Conservation (phyloP, 2,113 vertebrate species). For the Otis tarda region DNA sequence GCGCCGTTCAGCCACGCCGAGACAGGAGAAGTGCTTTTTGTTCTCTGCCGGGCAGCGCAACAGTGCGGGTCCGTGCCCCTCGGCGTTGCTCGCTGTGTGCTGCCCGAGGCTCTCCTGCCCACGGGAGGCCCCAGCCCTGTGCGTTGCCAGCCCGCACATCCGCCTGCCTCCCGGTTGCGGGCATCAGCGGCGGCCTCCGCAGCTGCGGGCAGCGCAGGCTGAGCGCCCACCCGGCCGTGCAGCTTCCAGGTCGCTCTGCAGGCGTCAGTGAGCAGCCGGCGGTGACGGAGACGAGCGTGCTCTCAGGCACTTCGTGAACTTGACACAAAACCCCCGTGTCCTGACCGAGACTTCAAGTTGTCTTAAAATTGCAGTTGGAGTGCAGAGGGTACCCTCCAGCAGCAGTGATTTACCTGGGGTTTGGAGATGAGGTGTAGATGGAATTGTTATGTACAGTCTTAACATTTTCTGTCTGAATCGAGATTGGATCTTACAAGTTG, state of each 20-base stretch:
- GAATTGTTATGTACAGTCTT: background rate
- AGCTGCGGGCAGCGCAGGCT: no score
- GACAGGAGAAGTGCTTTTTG: background rate
- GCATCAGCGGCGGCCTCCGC: no score
- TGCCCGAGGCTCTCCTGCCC: no score
- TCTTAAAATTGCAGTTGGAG: fast-evolving
- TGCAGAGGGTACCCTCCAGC: background rate
- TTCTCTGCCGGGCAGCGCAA: no score
- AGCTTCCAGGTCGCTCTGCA: background rate
- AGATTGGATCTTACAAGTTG: background rate
- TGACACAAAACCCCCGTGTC: fast-evolving
- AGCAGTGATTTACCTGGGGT: fast-evolving
- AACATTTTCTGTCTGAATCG: background rate
- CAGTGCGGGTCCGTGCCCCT: no score
- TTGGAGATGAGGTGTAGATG: no score
- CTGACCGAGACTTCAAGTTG: fast-evolving
- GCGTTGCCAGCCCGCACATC: no score
- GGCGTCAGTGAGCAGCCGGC: fast-evolving
- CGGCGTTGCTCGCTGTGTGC: no score
- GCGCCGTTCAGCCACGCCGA: fast-evolving
- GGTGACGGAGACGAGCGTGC: no score
- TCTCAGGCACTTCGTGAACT: fast-evolving
- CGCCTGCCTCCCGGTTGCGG: no score
- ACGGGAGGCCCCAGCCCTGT: no score
- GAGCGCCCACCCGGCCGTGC: no score